Evolutionary conservation across 2,888 invertebrate species (phyloP).

Genomic region (Dione juno): DNA sequence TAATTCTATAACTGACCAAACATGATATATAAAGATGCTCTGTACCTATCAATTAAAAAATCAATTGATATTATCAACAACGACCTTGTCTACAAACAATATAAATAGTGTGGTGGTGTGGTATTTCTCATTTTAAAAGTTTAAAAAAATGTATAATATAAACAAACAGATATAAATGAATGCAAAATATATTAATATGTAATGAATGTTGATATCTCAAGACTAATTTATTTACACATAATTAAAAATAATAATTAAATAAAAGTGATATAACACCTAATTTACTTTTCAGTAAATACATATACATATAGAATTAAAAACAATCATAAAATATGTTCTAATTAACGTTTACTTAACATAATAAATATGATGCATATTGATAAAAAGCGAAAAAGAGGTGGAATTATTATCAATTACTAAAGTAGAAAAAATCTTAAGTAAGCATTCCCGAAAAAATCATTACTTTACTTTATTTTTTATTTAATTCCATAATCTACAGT

Average conservation of each 20-base stretch:
- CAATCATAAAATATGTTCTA: not conserved
- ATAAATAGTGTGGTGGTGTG: too few species aligned
- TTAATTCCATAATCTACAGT: slow-evolving; percentile 3
- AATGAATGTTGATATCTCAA: not conserved
- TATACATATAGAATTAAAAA: not conserved
- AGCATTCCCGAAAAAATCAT: not conserved
- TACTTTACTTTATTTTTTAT: not conserved
- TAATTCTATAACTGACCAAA: not conserved
- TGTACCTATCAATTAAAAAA: not conserved
- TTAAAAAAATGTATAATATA: not conserved
- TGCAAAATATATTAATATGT: not conserved
- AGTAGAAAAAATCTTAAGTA: not conserved
- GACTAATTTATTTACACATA: slow-evolving; percentile 1
- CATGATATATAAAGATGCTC: too few species aligned
- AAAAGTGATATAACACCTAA: not conserved
- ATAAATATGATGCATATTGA: slow-evolving; percentile 20
- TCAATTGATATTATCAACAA: not conserved
- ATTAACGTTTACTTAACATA: not conserved
- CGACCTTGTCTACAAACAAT: too few species aligned
- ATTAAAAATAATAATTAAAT: slow-evolving; percentile 10
- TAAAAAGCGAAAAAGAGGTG: slow-evolving; percentile 31
- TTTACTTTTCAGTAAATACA: slow-evolving; percentile 4
- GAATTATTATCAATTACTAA: too few species aligned
- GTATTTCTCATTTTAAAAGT: too few species aligned
- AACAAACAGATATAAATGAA: not conserved